Evolutionary conservation across 2,113 vertebrate genomes (phyloP), one percentile per base, ranked within the genome.

Genomic region (Chaetops frenatus): DNA sequence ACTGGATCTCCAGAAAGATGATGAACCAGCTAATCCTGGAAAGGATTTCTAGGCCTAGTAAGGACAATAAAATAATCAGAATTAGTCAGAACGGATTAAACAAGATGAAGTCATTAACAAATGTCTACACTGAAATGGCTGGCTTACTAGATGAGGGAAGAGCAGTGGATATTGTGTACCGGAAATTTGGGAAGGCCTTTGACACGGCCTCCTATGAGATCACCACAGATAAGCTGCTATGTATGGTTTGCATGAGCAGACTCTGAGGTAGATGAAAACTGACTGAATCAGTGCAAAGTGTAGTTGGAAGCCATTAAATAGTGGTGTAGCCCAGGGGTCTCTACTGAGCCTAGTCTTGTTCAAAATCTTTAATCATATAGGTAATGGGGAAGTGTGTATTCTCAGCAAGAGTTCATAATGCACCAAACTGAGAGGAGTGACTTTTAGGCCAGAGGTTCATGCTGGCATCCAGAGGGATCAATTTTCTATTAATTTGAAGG

Each of bases 111-210:
- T 35, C 14, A 12, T 27, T 60, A 78, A 72, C 2, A 54, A 78
- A 40, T 0, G 2, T 50, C 36, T 44, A 22, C 20, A 21, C 14
- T 53, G 33, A 61, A 44, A 53, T 42, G 7, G 8, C 15, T 61
- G 9, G 2, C 23, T 51, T 38, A 5, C 20, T 54, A 60, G 11
- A 54, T 20, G 40, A 77, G 6, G 5, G 14, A 24, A 81, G 31
- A 38, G 4, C 8, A 77, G 29, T 0, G 1, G 36, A 47, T 47
- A 53, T 5, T 20, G 7, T 31, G 10, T n/a, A 31, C 12, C 28
- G 12, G 3, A 57, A 60, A 80, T 77, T 81, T 2, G 0, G 45
- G 56, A 70, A 36, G 69, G 25, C 7, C 11, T 48, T 70, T 65
- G 50, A 36, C 6, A 21, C 8, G 47, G 27, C 8, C 31, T 61